Conservation (phyloP, 2,113 vertebrate species). For the Podarcis muralis region DNA sequence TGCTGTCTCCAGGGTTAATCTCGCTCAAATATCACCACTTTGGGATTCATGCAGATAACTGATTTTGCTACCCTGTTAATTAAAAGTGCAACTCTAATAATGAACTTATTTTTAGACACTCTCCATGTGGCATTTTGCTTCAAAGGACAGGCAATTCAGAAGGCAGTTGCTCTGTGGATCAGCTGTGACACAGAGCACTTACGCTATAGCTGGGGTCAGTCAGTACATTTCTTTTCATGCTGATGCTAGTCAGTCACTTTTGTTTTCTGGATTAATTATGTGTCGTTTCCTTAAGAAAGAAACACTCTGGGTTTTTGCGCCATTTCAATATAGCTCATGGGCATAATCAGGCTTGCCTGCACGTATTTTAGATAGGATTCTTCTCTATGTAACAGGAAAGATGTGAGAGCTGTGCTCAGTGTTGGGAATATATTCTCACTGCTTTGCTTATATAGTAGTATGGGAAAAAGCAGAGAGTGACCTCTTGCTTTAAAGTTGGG, state of each 20-base stretch:
- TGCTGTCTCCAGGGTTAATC: conserved; percentile 36
- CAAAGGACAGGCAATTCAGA: conserved; percentile 67
- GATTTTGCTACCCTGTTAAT: conserved; percentile 62
- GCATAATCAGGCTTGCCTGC: conserved; percentile 20
- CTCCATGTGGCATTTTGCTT: conserved; percentile 51
- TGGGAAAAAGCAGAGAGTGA: conserved; percentile 11
- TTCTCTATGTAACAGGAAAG: conserved; percentile 2
- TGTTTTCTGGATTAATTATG: conserved; percentile 66
- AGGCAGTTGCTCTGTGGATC: conserved; percentile 62
- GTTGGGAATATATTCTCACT: background rate
- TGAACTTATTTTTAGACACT: conserved; percentile 61
- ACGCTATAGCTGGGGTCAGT: conserved; percentile 59
- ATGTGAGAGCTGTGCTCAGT: background rate
- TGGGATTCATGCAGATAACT: background rate
- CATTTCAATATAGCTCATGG: conserved; percentile 54
- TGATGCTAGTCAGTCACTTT: conserved; percentile 65
- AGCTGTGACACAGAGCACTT: conserved; percentile 62
- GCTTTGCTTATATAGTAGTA: background rate
- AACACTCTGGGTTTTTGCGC: conserved; percentile 50
- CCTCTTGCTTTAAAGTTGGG: conserved; percentile 48
- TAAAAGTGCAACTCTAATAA: conserved; percentile 68
- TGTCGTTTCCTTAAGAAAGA: conserved; percentile 58
- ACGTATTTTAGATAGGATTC: conserved; percentile 32
- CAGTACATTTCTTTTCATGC: conserved; percentile 59
- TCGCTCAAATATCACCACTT: conserved; percentile 59